Percentiles rank a stretch among this genome's conserved stretches.
Conservation (phyloP, 1,140 invertebrate genomes). For the Pseudomyrmex flavicornis region DNA sequence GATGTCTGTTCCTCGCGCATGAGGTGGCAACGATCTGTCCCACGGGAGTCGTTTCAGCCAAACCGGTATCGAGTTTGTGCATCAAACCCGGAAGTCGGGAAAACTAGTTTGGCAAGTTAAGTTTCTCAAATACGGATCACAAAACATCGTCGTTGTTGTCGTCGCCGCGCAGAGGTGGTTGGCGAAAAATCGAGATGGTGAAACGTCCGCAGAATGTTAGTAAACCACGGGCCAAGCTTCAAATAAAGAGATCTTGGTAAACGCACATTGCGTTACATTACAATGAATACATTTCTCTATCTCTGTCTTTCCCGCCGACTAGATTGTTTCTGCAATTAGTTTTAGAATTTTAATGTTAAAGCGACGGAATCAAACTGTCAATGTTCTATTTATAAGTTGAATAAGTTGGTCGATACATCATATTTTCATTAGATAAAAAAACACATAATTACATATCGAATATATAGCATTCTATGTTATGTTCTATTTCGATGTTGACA, state of each 20-base stretch:
- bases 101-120: conserved; percentile 59
- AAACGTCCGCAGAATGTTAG: conserved; percentile 43
- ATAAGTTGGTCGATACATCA: background rate
- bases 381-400: background rate
- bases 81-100: background rate
- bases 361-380: background rate
- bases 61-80: conserved; percentile 35
- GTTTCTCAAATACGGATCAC: conserved; percentile 3
- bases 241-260: conserved; percentile 36
- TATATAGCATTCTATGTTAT: background rate
- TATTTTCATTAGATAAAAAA: background rate
- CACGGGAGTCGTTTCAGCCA: conserved; percentile 57
- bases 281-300: background rate
- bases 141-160: background rate
- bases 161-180: background rate
- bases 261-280: conserved; percentile 44
- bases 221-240: conserved; percentile 11
- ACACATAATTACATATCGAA: background rate
- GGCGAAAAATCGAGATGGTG: conserved; percentile 50
- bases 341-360: conserved; percentile 30
- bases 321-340: conserved; percentile 3
- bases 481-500: background rate
- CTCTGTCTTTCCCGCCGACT: background rate
- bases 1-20: conserved; percentile 56
- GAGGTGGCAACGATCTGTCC: conserved; percentile 73